Evolutionary conservation across 2,113 vertebrate species (phyloP), one percentile per base, ranked within the genome.

Genomic region (Rhinoptilus africanus): DNA sequence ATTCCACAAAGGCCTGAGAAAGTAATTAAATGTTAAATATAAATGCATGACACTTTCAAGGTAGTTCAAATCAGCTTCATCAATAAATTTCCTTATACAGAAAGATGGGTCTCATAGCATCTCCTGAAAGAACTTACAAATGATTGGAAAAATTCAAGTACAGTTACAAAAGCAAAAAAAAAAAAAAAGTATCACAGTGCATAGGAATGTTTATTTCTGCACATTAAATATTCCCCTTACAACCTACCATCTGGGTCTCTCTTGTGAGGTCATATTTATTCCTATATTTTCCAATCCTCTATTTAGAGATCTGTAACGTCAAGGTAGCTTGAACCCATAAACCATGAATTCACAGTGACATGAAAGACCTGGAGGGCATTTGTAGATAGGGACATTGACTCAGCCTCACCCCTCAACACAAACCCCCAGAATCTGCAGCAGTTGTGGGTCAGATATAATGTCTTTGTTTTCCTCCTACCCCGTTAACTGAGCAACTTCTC

Each of bases 11-110:
- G 27, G 30, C 41, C 32, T 50, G 41, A 89, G 54, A 81, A 85
- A 92, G 85, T 19, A 81, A 73, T 92, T 82, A 84, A 94, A 82
- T 28, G 7, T 57, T 69, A 82, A 92, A 50, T 39, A 73, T 14
- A 89, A 92, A 85, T 37, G n/a, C 48, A 54, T 12, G 50, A 53
- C 23, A 12, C 43, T 79, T 93, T 39, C 45, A 91, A 35, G 53
- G 45, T 60, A 75, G 48, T 27, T 67, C 62, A 53, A 67, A 60
- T 8, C 43, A 64, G 12, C 12, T 51, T 71, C 63, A 77, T 92
- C 85, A 63, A 74, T 62, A 90, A 94, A 80, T 69, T 51, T 19
- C 4, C 4, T 51, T 82, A 22, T 17, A 47, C 15, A 47, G 63
- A 50, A 73, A 69, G 28, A 83, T 27, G 26, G 60, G 10, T 18